These are phyloP conservation scores for Drosophila koepferae DNA, from an alignment of 2,888 invertebrate genomes.

Conservation along the genomic window DNA sequence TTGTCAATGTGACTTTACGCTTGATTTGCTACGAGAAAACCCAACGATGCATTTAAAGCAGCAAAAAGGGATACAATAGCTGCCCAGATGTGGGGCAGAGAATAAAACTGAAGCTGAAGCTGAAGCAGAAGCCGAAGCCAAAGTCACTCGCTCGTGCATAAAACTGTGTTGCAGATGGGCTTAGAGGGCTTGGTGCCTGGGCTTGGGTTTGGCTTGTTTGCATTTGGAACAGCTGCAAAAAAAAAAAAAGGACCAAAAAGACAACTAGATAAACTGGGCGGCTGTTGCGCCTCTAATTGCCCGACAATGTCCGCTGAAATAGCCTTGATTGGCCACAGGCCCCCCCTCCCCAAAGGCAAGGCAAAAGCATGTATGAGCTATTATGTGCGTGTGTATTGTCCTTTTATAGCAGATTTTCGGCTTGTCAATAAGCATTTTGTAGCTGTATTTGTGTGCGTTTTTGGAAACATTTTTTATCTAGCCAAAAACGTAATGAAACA, in stretches of 20 bases:
- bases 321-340: slow-evolving; percentile 44
- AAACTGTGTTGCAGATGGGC: slow-evolving; percentile 65
- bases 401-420: slow-evolving; percentile 12
- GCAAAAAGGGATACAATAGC: slow-evolving; percentile 42
- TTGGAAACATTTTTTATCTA: slow-evolving; percentile 33
- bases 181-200: slow-evolving; percentile 12
- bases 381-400: not conserved
- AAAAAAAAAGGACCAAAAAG: slow-evolving; percentile 34
- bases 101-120: not conserved
- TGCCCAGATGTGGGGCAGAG: not conserved
- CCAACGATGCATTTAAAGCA: slow-evolving; percentile 66
- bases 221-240: slow-evolving; percentile 55
- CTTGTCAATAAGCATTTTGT: slow-evolving; percentile 23
- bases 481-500: slow-evolving; percentile 1
- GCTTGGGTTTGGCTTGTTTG: slow-evolving; percentile 55
- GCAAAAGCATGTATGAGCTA: not conserved
- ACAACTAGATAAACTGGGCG: slow-evolving; percentile 12
- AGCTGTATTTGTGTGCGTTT: slow-evolving; percentile 22
- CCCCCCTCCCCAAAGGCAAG: not conserved
- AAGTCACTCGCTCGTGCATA: slow-evolving; percentile 64
- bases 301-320: slow-evolving; percentile 37
- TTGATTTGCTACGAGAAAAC: slow-evolving; percentile 66
- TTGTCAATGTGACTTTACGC: slow-evolving; percentile 70
- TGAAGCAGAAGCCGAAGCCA: not conserved
- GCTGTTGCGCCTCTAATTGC: slow-evolving; percentile 39